A percentile compares a stretch with the other conserved stretches of the same genome.
phyloP scores from a whole-genome alignment of 2,888 invertebrate species.

The Spodoptera littoralis region DNA sequence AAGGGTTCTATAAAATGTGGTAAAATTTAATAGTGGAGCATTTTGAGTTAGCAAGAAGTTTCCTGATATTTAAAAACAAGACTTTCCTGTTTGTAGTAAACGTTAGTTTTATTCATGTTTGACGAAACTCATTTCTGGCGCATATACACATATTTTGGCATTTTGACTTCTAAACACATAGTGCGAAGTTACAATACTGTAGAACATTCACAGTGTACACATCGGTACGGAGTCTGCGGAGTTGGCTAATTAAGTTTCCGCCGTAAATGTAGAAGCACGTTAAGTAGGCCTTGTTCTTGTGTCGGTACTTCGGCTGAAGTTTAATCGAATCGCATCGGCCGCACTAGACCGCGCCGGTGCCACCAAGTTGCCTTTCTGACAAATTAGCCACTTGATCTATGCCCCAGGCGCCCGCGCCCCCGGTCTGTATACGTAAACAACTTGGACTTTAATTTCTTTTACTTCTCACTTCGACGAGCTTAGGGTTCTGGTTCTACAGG shows the following conservation, averaged over 20 bases:
- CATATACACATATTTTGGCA: no score
- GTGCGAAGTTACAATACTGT: no score
- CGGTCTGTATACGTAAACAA: slow-evolving; percentile 75
- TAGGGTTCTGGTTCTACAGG: slow-evolving; percentile 43
- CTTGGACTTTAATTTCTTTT: slow-evolving; percentile 73
- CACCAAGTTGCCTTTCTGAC: slow-evolving; percentile 79
- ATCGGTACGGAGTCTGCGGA: slow-evolving; percentile 64
- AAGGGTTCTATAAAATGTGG: slow-evolving; percentile 60
- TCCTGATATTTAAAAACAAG: slow-evolving; percentile 6
- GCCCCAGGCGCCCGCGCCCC: slow-evolving; percentile 51
- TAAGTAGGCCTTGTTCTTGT: slow-evolving; percentile 80
- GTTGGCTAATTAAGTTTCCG: slow-evolving; percentile 84
- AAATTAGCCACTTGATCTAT: slow-evolving; percentile 85
- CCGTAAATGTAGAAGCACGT: slow-evolving; percentile 78
- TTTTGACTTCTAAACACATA: no score
- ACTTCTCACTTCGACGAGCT: slow-evolving; percentile 60
- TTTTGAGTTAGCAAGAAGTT: slow-evolving; percentile 42
- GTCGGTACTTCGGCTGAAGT: slow-evolving; percentile 80
- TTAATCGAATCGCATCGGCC: slow-evolving; percentile 87
- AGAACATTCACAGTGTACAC: slow-evolving; percentile 53
- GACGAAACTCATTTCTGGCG: no score
- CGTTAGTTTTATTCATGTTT: no score
- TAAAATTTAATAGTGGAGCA: slow-evolving; percentile 49
- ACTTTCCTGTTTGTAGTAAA: slow-evolving; percentile 4
- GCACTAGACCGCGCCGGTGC: slow-evolving; percentile 67